phyloP scores from a whole-genome alignment of 2,888 invertebrate genomes.

The Lycia hirtaria region DNA sequence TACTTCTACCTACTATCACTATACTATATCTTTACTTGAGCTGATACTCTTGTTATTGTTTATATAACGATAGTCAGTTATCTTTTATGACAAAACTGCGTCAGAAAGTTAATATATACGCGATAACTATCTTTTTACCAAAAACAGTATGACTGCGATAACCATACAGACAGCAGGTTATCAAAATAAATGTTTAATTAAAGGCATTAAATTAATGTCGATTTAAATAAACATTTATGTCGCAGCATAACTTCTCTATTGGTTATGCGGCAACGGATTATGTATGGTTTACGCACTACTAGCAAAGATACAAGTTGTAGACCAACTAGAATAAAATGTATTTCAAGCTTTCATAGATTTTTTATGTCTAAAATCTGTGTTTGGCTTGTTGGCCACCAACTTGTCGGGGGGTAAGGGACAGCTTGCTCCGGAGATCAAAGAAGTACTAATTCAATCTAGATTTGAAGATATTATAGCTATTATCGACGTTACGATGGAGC shows the following conservation, averaged over 20 bases:
- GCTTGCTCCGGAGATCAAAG: no score
- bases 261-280: conserved; percentile 3
- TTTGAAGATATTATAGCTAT: no score
- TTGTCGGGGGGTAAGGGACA: no score
- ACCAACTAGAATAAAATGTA: no score
- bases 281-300: not conserved
- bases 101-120: conserved; percentile 9
- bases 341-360: no score
- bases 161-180: conserved; percentile 5
- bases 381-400: no score
- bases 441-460: no score
- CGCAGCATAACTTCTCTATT: not conserved
- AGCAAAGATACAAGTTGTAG: not conserved
- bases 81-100: conserved; percentile 15
- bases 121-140: conserved; percentile 4
- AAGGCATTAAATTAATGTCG: not conserved
- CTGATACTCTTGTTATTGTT: conserved; percentile 4
- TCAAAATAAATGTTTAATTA: conserved; percentile 4
- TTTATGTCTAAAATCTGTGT: no score
- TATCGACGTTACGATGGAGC: no score
- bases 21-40: not conserved
- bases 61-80: conserved; percentile 1
- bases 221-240: not conserved
- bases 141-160: conserved; percentile 3
- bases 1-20: not conserved